Evolutionary conservation across 2,113 vertebrate species (phyloP).

Genomic region (Centropus bengalensis): DNA sequence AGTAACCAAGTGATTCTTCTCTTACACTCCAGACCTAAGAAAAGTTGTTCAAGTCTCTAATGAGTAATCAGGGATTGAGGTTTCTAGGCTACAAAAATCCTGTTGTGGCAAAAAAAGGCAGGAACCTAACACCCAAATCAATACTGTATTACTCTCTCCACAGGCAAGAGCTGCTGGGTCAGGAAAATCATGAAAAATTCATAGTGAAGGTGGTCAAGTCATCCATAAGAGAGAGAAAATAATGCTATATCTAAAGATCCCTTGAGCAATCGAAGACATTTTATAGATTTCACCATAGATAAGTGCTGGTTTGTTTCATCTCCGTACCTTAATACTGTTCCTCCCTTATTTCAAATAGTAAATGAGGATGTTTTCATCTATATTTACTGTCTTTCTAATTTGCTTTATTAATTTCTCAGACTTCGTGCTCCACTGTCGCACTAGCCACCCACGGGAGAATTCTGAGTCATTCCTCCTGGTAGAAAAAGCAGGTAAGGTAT

Average conservation of each 20-base stretch:
- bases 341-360: conserved; percentile 76
- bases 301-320: conserved; percentile 86
- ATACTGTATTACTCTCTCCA: conserved; percentile 85
- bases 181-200: conserved; percentile 91
- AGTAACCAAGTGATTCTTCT: conserved; percentile 66
- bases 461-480: background rate
- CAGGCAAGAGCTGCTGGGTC: conserved; percentile 83
- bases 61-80: conserved; percentile 82
- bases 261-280: conserved; percentile 80
- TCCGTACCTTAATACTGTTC: conserved; percentile 73
- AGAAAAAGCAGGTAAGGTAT: background rate
- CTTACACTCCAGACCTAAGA: conserved; percentile 75
- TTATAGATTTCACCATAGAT: conserved; percentile 82
- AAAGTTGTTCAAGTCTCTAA: conserved; percentile 79
- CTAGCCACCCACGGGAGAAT: conserved; percentile 7
- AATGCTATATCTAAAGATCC: conserved; percentile 82
- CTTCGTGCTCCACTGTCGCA: conserved; percentile 22
- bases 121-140: conserved; percentile 84
- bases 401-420: conserved; percentile 66
- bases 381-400: conserved; percentile 75
- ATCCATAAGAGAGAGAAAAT: conserved; percentile 85
- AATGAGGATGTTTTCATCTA: conserved; percentile 77
- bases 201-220: conserved; percentile 85
- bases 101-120: conserved; percentile 78
- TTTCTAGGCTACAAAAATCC: conserved; percentile 85